Conservation (phyloP, 53 echinoderm and acorn worm species). For the Pentamera pediparva region DNA sequence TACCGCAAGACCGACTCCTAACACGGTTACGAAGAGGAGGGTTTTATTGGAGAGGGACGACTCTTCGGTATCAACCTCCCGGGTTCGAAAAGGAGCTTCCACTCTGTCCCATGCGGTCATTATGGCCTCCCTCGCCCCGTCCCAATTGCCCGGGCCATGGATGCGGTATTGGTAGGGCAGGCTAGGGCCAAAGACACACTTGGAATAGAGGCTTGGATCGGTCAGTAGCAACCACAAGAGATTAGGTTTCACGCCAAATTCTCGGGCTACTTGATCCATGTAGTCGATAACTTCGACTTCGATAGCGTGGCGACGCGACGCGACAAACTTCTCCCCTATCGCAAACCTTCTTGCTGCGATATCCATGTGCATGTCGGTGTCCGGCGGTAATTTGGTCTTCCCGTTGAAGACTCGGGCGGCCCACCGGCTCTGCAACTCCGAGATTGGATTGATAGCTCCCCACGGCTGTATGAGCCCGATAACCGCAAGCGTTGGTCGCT, state of each 20-base stretch:
- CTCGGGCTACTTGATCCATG: slow-evolving; percentile 52
- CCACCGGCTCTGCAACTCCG: slow-evolving; percentile 80
- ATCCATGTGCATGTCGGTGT: slow-evolving; percentile 39
- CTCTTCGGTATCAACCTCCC: not conserved
- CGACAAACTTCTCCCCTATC: slow-evolving; percentile 34
- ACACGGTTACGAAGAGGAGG: too few species aligned
- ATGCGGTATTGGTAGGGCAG: slow-evolving; percentile 66
- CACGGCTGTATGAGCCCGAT: slow-evolving; percentile 46
- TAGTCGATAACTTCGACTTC: slow-evolving; percentile 60
- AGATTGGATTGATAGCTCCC: slow-evolving; percentile 37
- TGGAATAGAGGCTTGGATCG: slow-evolving; percentile 47
- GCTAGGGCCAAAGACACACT: slow-evolving; percentile 48
- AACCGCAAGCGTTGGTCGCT: slow-evolving; percentile 54
- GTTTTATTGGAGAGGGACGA: too few species aligned
- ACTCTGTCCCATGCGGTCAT: slow-evolving; percentile 57
- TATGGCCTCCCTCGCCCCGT: slow-evolving; percentile 63
- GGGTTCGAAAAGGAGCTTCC: slow-evolving; percentile 38
- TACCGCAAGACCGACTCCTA: too few species aligned
- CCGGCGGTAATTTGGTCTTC: slow-evolving; percentile 40
- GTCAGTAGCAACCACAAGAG: slow-evolving; percentile 38
- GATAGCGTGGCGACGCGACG: slow-evolving; percentile 67
- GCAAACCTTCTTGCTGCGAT: slow-evolving; percentile 32
- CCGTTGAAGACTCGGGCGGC: slow-evolving; percentile 73
- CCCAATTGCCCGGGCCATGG: slow-evolving; percentile 68
- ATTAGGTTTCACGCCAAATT: slow-evolving; percentile 60